phyloP scores from a whole-genome alignment of 2,113 vertebrate species.

The Meles meles region DNA sequence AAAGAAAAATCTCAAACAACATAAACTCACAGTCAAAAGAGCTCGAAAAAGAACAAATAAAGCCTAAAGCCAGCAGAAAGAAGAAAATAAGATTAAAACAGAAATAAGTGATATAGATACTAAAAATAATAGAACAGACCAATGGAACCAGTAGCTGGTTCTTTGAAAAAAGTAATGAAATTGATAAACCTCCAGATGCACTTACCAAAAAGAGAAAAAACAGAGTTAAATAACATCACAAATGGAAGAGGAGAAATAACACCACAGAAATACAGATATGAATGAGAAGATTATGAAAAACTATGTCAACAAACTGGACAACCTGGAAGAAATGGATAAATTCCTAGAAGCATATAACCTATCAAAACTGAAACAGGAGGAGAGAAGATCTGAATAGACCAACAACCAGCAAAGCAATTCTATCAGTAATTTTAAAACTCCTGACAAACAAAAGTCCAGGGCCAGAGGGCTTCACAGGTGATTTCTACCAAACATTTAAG shows the following conservation, averaged over 20 bases:
- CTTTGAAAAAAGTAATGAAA: not conserved
- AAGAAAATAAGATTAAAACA: not conserved
- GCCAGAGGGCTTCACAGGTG: not conserved
- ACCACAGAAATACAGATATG: not conserved
- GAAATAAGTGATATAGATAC: not conserved
- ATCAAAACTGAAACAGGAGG: not conserved
- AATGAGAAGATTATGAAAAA: not conserved
- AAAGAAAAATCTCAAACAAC: not conserved
- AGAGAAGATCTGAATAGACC: not conserved
- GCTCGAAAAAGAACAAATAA: not conserved
- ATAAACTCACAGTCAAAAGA: not conserved
- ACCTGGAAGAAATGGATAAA: not conserved
- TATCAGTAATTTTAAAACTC: not conserved
- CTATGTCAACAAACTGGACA: not conserved
- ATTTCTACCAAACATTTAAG: not conserved
- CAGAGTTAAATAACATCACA: not conserved
- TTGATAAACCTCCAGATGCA: not conserved
- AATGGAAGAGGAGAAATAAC: not conserved
- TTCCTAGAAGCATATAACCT: not conserved
- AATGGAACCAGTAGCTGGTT: not conserved
- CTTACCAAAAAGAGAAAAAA: not conserved
- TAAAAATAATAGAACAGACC: not conserved
- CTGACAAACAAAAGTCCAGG: not conserved
- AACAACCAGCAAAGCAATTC: not conserved
- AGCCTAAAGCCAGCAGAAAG: not conserved